phyloP scores from a whole-genome alignment of 1,140 invertebrate species.

The Leptinotarsa undecemlineata region DNA sequence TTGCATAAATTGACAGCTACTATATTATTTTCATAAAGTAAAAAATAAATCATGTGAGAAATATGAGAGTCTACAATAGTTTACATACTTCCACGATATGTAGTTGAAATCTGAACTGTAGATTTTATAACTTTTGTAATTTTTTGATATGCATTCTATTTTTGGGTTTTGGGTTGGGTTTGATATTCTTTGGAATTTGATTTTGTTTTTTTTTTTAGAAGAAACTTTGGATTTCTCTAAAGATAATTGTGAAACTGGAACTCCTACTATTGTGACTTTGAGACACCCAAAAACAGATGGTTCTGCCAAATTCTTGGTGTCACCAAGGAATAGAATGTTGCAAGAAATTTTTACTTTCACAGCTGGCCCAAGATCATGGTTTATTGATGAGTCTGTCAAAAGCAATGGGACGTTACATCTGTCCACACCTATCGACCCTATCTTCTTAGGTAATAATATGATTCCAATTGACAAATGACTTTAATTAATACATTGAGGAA shows the following conservation, averaged over 20 bases:
- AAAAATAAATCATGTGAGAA: too few species aligned
- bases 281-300: conserved; percentile 67
- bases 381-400: conserved; percentile 71
- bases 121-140: too few species aligned
- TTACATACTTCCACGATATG: too few species aligned
- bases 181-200: background rate
- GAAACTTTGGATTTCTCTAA: conserved; percentile 59
- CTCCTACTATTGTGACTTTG: conserved; percentile 74
- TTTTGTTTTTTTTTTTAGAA: conserved; percentile 44
- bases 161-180: too few species aligned
- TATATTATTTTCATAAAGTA: too few species aligned
- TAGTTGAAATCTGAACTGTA: too few species aligned
- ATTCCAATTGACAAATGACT: background rate
- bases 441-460: conserved; percentile 63
- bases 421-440: conserved; percentile 71
- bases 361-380: conserved; percentile 71
- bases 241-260: conserved; percentile 62
- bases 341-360: conserved; percentile 70
- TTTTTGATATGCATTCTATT: too few species aligned
- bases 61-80: too few species aligned
- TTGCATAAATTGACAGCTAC: too few species aligned
- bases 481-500: too few species aligned
- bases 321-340: conserved; percentile 60
- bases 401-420: conserved; percentile 75
- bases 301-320: conserved; percentile 66